A percentile compares a stretch with the other conserved stretches of the same genome.
Conservation (phyloP, 2,888 invertebrate species). For the Galerucella pusilla region DNA sequence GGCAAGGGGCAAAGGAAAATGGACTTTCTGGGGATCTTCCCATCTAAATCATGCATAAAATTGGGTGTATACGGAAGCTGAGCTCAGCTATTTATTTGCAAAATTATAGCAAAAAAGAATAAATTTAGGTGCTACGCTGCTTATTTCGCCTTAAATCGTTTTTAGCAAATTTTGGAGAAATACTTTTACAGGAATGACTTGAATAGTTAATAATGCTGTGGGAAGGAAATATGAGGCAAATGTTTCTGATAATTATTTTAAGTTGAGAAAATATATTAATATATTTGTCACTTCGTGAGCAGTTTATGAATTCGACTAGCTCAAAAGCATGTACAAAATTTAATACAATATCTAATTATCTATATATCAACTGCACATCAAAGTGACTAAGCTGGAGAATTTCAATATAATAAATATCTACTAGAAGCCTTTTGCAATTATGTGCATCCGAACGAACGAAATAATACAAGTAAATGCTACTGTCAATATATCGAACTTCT, state of each 20-base stretch:
- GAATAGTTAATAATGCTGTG: slow-evolving; percentile 24
- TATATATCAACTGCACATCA: too few relatives aligned
- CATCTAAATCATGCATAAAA: slow-evolving; percentile 63
- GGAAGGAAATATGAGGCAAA: slow-evolving; percentile 14
- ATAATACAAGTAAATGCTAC: too few relatives aligned
- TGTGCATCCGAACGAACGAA: too few relatives aligned
- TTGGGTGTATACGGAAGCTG: slow-evolving; percentile 57
- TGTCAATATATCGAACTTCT: too few relatives aligned
- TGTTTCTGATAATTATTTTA: background rate
- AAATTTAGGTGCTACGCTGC: slow-evolving; percentile 46
- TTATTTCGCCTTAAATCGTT: slow-evolving; percentile 46
- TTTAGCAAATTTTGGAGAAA: slow-evolving; percentile 19
- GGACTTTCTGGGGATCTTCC: slow-evolving; percentile 63
- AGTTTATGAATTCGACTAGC: too few relatives aligned
- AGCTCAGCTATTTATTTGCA: slow-evolving; percentile 58
- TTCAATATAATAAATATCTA: too few relatives aligned
- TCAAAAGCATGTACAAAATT: too few relatives aligned
- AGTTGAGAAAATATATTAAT: too few relatives aligned
- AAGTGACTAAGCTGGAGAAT: too few relatives aligned
- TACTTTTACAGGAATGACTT: slow-evolving; percentile 11
- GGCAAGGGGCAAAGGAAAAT: slow-evolving; percentile 63
- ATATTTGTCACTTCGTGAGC: too few relatives aligned
- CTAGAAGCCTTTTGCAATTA: too few relatives aligned
- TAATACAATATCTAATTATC: too few relatives aligned
- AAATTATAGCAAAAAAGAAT: slow-evolving; percentile 57